Percentiles rank a stretch among this genome's conserved stretches.
Evolutionary conservation across 2,888 invertebrate species (phyloP).

Genomic region (Drosophila kambysellisi): DNA sequence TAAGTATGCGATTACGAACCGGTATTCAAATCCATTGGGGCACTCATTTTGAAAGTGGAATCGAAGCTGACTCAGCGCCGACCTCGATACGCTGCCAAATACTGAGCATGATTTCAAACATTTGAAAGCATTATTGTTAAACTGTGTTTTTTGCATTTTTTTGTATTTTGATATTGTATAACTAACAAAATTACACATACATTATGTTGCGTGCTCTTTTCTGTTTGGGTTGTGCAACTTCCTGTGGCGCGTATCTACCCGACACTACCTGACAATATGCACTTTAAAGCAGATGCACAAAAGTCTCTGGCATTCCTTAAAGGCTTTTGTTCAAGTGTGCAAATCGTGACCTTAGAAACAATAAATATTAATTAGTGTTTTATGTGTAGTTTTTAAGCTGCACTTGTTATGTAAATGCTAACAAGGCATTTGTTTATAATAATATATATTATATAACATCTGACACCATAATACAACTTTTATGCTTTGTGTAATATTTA

Average conservation of each 20-base stretch:
- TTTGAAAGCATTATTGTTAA: slow-evolving; percentile 43
- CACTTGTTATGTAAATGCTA: not conserved
- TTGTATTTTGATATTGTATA: slow-evolving; percentile 25
- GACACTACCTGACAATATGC: slow-evolving; percentile 45
- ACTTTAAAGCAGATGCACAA: slow-evolving; percentile 38
- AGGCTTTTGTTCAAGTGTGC: slow-evolving; percentile 4
- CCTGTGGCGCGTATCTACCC: not conserved
- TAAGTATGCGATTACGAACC: slow-evolving; percentile 32
- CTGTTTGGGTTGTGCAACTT: slow-evolving; percentile 6
- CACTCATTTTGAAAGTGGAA: slow-evolving; percentile 49
- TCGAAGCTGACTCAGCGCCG: slow-evolving; percentile 60
- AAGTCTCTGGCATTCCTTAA: slow-evolving; percentile 16
- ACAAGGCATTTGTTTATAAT: not conserved
- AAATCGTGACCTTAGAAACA: slow-evolving; percentile 59
- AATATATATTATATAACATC: not conserved
- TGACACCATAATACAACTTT: not conserved
- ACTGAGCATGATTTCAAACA: slow-evolving; percentile 36
- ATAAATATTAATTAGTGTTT: not conserved
- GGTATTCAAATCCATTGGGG: slow-evolving; percentile 46
- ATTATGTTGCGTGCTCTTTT: slow-evolving; percentile 33
- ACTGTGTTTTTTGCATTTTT: slow-evolving; percentile 1
- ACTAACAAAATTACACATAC: slow-evolving; percentile 18
- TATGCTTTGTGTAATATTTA: not conserved
- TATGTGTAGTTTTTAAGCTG: not conserved
- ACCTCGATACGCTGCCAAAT: slow-evolving; percentile 57